Evolutionary conservation across 2,888 invertebrate species (phyloP).

Genomic region (Folsomia manolachei): DNA sequence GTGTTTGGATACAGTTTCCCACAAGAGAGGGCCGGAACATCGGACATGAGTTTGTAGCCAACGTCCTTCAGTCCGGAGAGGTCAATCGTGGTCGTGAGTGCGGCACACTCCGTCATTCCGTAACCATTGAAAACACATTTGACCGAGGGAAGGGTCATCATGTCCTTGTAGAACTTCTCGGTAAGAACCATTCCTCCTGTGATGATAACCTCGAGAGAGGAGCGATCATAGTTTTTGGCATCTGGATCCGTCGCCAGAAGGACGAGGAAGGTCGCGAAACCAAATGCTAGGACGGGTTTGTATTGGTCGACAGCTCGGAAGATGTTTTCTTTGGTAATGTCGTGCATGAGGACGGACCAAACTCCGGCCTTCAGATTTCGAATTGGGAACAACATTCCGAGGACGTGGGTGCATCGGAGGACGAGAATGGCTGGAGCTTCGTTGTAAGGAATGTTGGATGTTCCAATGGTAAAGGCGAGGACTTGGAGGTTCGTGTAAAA

Average conservation of each 20-base stretch:
- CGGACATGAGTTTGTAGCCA: constrained; percentile 37
- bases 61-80: constrained; percentile 29
- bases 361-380: constrained; percentile 37
- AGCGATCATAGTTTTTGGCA: constrained; percentile 38
- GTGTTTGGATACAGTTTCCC: constrained; percentile 46
- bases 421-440: constrained; percentile 35
- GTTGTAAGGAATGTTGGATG: constrained; percentile 39
- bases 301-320: constrained; percentile 37
- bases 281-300: constrained; percentile 46
- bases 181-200: constrained; percentile 42
- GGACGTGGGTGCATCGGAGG: constrained; percentile 35
- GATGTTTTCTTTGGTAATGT: constrained; percentile 35
- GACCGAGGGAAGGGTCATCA: constrained; percentile 35
- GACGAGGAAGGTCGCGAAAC: constrained; percentile 44
- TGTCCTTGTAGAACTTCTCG: constrained; percentile 27
- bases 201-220: constrained; percentile 42
- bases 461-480: constrained; percentile 43
- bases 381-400: constrained; percentile 39
- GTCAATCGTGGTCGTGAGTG: constrained; percentile 44
- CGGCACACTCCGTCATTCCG: constrained; percentile 35
- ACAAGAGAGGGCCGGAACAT: constrained; percentile 37
- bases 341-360: constrained; percentile 40
- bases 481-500: constrained; percentile 46
- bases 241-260: constrained; percentile 42
- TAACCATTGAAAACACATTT: constrained; percentile 37